phyloP scores from a whole-genome alignment of 2,888 invertebrate species.

The Leptinotarsa rubiginosa region DNA sequence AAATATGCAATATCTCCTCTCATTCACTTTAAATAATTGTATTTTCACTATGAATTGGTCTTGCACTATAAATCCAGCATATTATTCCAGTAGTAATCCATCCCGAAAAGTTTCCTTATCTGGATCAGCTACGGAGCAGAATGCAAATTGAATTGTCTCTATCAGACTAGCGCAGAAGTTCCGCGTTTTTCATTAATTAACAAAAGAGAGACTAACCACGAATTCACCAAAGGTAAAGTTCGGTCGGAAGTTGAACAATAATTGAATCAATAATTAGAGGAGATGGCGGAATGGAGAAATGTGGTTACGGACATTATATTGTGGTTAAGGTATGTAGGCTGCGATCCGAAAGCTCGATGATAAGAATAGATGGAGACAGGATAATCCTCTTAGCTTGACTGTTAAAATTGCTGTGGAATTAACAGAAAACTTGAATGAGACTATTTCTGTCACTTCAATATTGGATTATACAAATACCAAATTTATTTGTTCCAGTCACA shows the following conservation, averaged over 20 bases:
- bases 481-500: too few species aligned
- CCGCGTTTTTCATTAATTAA: not conserved
- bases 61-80: not conserved
- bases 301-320: not conserved
- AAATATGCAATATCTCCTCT: too few species aligned
- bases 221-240: constrained; percentile 11
- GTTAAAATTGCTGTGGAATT: too few species aligned
- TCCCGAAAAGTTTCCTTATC: not conserved
- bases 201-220: constrained; percentile 6
- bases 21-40: not conserved
- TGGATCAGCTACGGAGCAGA: constrained; percentile 1
- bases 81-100: not conserved
- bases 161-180: constrained; percentile 1
- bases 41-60: not conserved
- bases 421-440: too few species aligned
- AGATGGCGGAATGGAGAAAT: not conserved
- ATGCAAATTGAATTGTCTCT: constrained; percentile 13
- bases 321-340: not conserved
- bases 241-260: constrained; percentile 5
- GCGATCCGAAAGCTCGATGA: too few species aligned
- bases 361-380: too few species aligned
- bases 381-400: too few species aligned
- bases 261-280: constrained; percentile 14
- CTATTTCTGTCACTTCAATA: too few species aligned
- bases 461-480: too few species aligned